Percentiles rank a stretch among this genome's conserved stretches.
Evolutionary conservation across 2,113 vertebrate species (phyloP).

Genomic region (Limanda limanda): DNA sequence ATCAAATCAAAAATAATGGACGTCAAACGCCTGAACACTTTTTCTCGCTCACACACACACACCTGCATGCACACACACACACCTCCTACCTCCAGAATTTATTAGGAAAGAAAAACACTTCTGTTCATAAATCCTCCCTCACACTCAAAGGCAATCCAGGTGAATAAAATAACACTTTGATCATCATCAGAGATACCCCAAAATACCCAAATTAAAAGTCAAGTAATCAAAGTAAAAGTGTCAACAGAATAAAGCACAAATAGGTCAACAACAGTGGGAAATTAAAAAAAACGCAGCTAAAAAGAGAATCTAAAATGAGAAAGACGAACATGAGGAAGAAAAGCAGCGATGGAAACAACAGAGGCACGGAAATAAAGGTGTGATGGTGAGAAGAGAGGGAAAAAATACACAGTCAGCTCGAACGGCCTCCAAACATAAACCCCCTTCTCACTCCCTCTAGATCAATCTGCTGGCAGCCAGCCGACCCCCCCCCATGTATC

Average conservation of each 20-base stretch:
- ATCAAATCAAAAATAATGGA: conserved; percentile 7
- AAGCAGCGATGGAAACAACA: conserved; percentile 62
- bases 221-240: conserved; percentile 40
- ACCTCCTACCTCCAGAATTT: conserved; percentile 19
- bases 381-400: conserved; percentile 43
- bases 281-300: conserved; percentile 46
- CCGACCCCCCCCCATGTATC: neutral
- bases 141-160: conserved; percentile 77
- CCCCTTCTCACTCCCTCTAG: conserved; percentile 47
- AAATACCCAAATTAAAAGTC: conserved; percentile 29
- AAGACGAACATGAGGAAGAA: conserved; percentile 19
- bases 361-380: conserved; percentile 72
- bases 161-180: conserved; percentile 55
- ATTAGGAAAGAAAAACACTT: conserved; percentile 16
- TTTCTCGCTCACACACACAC: neutral
- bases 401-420: conserved; percentile 61
- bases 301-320: conserved; percentile 6
- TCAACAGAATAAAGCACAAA: conserved; percentile 39
- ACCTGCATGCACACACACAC: conserved; percentile 9
- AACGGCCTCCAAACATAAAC: conserved; percentile 61
- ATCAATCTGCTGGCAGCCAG: conserved; percentile 61
- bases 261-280: conserved; percentile 12
- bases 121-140: conserved; percentile 26
- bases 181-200: conserved; percentile 26
- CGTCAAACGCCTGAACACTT: neutral